Base-by-base conservation (phyloP, 2,797 vertebrate genomes). In the Tamandua tetradactyla region DNA sequence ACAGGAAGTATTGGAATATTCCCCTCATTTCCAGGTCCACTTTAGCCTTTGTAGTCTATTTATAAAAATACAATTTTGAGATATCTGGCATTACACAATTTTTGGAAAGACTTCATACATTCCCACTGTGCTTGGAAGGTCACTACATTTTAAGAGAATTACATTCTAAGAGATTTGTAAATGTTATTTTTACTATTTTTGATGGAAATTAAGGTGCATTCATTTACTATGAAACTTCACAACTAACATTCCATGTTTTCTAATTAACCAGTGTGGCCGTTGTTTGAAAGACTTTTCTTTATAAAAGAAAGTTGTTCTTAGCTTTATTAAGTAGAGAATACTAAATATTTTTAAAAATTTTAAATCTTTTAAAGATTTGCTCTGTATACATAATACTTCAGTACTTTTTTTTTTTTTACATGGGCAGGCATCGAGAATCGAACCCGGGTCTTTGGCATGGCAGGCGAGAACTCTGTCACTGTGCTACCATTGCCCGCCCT, bases 21-120 rank as follows among this genome's bases (percentile, higher is more conserved):
- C n/a, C 57, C 55, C 49, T 93, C 52, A 62, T 72, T 92, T 84
- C 59, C 40, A 89, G 87, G 37, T 17, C 66, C 8, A 87, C 22
- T 30, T 75, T 75, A 80, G 59, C 32, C 10, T 69, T n/a, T 52
- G 8, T 59, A 75, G 87, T 23, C 3, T 68, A 27, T 23, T 83
- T 75, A 30, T n/a, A 83, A 87, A 79, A 84, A 47, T 47, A 52
- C 3, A 74, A 13, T 91, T 92, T 91, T 87, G 42, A 94, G 75
- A 49, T 57, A 64, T 4, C 69, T 87, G 81, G 18, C 37, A 47
- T 91, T 66, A 82, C 35, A 68, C 40, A 75, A 0, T 89, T 25
- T 66, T 57, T 49, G 89, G 44, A 71, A 64, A 59, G 49, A 62
- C 44, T 69, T 57, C 40, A 64, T 69, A 89, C 79, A 22, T 87